Base-by-base conservation (phyloP, 2,113 vertebrate species). In the Macquaria australasica region DNA sequence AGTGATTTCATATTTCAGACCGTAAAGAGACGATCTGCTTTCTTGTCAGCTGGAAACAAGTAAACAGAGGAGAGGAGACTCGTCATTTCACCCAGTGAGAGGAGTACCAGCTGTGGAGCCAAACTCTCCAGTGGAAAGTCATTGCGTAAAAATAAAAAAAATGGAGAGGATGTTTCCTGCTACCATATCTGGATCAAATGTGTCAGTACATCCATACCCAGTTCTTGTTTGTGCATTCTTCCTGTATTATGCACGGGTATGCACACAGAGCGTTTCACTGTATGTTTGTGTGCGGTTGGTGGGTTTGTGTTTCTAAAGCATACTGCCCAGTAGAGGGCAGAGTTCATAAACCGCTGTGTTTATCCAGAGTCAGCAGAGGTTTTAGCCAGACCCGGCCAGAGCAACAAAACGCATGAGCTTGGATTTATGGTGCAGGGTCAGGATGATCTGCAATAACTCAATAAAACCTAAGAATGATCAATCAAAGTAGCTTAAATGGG, bases 321-420 rank as follows among this genome's bases (percentile, higher is more conserved):
- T 87, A 67, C 73, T 93, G 75, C 31, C 91, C 94, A 92, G 81
- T 77, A 95, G 94, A 92, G 92, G 94, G 92, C 94, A 93, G 87
- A 85, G 85, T 91, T 87, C 71, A 84, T n/a, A 83, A 82, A 85
- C 82, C 82, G 14, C 72, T 6, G 62, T 84, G 87, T 92, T 92
- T 92, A 79, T 86, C 76, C 81, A 92, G 72, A 76, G 83, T 92
- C 86, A 92, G 91, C 89, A 85, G 86, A 84, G 83, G 68, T 45
- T 85, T 84, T 34, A 73, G 63, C 68, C 51, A 69, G 68, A 81
- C 25, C 77, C 79, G 76, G 62, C 73, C 81, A 37, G 53, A 70
- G 56, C 53, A 68, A 68, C 68, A 72, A 73, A 58, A 48, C 28
- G 53, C 45, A 43, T 64, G 80, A 74, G 85, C 67, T 70, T 68